A percentile compares a stretch with the other conserved stretches of the same genome.
Evolutionary conservation across 2,888 invertebrate genomes (phyloP).

Genomic region (Liodrosophila aerea): DNA sequence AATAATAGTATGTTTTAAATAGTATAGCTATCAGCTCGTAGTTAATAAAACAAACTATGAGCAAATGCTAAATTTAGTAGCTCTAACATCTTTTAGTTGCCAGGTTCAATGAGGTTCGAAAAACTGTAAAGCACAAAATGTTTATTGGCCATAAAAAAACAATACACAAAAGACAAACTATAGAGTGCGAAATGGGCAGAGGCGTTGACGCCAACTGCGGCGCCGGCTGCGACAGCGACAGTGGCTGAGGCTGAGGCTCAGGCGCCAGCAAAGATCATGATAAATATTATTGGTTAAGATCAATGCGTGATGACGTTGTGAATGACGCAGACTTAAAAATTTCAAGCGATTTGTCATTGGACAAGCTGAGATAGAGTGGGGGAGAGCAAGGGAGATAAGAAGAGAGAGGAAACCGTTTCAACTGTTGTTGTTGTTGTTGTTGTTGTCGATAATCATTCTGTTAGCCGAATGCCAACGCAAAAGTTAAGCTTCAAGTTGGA

Average conservation of each 20-base stretch:
- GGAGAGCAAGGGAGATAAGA: not conserved
- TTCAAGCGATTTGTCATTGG: conserved; percentile 68
- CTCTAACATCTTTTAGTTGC: not conserved
- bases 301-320: conserved; percentile 44
- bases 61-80: conserved; percentile 4
- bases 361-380: conserved; percentile 36
- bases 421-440: conserved; percentile 13
- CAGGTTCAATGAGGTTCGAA: not conserved
- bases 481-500: not conserved
- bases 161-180: no score
- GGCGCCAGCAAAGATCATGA: conserved; percentile 55
- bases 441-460: conserved; percentile 31
- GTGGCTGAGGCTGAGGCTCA: conserved; percentile 12
- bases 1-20: no score
- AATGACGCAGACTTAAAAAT: conserved; percentile 35
- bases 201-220: conserved; percentile 3
- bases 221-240: conserved; percentile 4
- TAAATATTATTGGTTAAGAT: conserved; percentile 39
- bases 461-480: conserved; percentile 39
- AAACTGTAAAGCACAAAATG: no score
- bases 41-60: not conserved
- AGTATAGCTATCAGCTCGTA: no score
- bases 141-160: no score
- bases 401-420: not conserved
- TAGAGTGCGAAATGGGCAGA: conserved; percentile 6